Percentiles rank a stretch among this genome's conserved stretches.
These are phyloP conservation scores for Leucopsar rothschildi DNA, from an alignment of 2,113 vertebrate genomes.

Conservation along the genomic window DNA sequence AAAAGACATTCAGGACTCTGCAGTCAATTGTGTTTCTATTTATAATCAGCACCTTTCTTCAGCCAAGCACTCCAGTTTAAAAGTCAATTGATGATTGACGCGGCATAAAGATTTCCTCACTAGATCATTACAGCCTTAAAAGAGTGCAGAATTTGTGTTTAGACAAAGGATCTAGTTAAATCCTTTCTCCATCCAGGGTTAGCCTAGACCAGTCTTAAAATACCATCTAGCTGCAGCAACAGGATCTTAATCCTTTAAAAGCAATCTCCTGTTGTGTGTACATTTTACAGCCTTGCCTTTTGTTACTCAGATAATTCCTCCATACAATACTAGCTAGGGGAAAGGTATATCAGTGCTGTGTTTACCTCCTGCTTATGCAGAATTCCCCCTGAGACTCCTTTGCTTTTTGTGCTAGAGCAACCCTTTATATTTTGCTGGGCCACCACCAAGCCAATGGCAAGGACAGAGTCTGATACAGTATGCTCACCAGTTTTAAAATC, in stretches of 20 bases:
- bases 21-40: not conserved
- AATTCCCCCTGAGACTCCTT: not conserved
- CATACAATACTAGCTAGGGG: not conserved
- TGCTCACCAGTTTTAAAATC: not conserved
- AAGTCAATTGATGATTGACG: not conserved
- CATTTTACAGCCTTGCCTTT: not conserved
- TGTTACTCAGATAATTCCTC: not conserved
- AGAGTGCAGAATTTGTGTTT: not conserved
- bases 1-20: not conserved
- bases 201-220: not conserved
- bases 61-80: not conserved
- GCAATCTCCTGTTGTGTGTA: not conserved
- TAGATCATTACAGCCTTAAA: not conserved
- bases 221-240: not conserved
- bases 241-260: not conserved
- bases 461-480: not conserved
- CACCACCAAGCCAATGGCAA: not conserved
- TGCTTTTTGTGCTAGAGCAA: not conserved
- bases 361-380: not conserved
- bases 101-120: not conserved
- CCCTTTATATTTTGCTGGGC: not conserved
- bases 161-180: not conserved
- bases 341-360: not conserved
- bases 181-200: not conserved
- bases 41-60: not conserved